These are phyloP conservation scores for Bujurquina vittata DNA, from an alignment of 2,113 vertebrate genomes.

Conservation along the genomic window DNA sequence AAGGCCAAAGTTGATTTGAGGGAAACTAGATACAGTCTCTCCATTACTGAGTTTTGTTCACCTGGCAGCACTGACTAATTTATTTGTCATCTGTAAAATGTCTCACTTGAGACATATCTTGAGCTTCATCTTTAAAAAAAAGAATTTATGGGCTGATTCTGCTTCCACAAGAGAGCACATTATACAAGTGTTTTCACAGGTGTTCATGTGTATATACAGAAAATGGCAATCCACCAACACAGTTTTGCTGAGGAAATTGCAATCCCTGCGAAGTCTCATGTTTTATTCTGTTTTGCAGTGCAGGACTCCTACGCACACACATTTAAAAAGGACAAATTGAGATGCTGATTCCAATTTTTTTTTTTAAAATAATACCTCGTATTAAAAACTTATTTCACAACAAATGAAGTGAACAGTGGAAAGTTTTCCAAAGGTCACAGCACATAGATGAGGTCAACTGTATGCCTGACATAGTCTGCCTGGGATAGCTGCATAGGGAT, in stretches of 20 bases:
- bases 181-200: slow-evolving; percentile 4
- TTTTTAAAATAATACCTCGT: neutral
- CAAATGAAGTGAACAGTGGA: neutral
- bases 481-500: neutral
- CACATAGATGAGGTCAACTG: neutral
- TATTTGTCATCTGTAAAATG: slow-evolving; percentile 15
- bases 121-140: neutral
- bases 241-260: neutral
- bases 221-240: slow-evolving; percentile 7
- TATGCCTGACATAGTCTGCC: neutral
- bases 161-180: neutral
- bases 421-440: neutral
- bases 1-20: neutral
- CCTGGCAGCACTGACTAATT: neutral
- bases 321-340: neutral
- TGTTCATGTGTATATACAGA: slow-evolving; percentile 8
- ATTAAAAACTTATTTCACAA: neutral
- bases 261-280: neutral
- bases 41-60: neutral
- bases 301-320: neutral
- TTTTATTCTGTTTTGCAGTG: neutral
- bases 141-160: neutral
- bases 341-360: neutral
- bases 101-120: slow-evolving; percentile 13
- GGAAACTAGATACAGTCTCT: neutral